These are phyloP conservation scores for Aleiodes sp. DNA, from an alignment of 1,140 invertebrate species.

Conservation along the genomic window DNA sequence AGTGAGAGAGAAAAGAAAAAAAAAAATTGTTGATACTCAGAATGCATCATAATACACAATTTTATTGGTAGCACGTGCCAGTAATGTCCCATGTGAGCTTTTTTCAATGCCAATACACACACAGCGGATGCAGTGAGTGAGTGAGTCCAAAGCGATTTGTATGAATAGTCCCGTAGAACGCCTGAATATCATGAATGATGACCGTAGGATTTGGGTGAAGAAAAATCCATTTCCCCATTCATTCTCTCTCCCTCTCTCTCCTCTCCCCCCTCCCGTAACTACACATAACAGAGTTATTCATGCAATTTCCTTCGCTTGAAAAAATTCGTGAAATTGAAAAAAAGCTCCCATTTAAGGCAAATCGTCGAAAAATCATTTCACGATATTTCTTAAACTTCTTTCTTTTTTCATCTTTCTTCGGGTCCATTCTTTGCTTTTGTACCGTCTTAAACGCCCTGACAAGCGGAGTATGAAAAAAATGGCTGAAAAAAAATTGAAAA, in stretches of 20 bases:
- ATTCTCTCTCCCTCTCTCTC: not conserved
- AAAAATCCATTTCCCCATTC: constrained; percentile 21
- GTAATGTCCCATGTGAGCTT: constrained; percentile 7
- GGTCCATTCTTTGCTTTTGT: not conserved
- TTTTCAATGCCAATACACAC: not conserved
- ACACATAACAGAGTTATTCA: too few relatives aligned
- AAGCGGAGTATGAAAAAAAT: not conserved
- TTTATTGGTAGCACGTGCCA: constrained; percentile 23
- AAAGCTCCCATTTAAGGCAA: not conserved
- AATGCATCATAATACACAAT: constrained; percentile 18
- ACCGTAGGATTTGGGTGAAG: constrained; percentile 1
- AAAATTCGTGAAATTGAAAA: not conserved
- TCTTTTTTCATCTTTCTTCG: not conserved
- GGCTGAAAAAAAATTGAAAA: not conserved
- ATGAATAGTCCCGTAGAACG: constrained; percentile 26
- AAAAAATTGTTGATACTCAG: constrained; percentile 11
- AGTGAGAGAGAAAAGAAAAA: too few relatives aligned
- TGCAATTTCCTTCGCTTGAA: not conserved
- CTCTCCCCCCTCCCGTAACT: too few relatives aligned
- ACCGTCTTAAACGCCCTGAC: constrained; percentile 4
- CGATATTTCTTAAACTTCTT: too few relatives aligned
- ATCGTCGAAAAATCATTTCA: constrained; percentile 15
- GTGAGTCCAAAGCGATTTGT: constrained; percentile 27
- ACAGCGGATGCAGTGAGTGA: not conserved
- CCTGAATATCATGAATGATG: constrained; percentile 38